phyloP scores from a whole-genome alignment of 92 coral and sea anemone genomes.

The Ricordea florida region DNA sequence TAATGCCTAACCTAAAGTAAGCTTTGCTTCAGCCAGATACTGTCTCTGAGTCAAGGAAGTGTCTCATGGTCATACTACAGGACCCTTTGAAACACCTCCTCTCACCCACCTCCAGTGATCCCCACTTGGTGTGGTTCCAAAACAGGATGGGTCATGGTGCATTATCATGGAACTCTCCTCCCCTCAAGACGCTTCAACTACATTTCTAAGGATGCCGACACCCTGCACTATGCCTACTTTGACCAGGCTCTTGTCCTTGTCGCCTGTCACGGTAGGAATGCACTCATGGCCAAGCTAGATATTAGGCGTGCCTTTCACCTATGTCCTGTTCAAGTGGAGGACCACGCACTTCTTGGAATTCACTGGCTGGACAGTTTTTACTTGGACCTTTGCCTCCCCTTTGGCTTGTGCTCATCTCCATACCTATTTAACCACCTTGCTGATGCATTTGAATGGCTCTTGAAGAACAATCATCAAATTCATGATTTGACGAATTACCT shows the following conservation, averaged over 20 bases:
- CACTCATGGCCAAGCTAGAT: slow-evolving; percentile 24
- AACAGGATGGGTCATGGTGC: slow-evolving; percentile 1
- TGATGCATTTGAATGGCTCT: slow-evolving; percentile 15
- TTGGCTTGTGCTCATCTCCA: neutral
- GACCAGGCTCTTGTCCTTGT: neutral
- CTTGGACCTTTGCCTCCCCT: neutral
- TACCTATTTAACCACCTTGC: slow-evolving; percentile 3
- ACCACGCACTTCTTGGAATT: slow-evolving; percentile 8
- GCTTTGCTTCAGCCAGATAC: neutral
- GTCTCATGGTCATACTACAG: neutral
- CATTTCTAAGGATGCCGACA: neutral
- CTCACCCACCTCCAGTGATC: neutral
- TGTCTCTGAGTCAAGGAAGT: slow-evolving; percentile 3
- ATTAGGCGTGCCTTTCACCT: slow-evolving; percentile 20
- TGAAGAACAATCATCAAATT: neutral
- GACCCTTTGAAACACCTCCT: neutral
- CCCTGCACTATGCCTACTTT: neutral
- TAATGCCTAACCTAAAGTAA: neutral
- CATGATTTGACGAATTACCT: slow-evolving; percentile 10
- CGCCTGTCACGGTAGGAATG: neutral
- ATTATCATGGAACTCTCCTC: slow-evolving; percentile 20
- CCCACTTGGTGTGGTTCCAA: neutral
- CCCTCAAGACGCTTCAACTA: slow-evolving; percentile 17
- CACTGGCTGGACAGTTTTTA: neutral
- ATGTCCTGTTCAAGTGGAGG: slow-evolving; percentile 21